Percentiles rank a stretch among this genome's conserved stretches.
These are phyloP conservation scores for Discoglossus pictus DNA, from an alignment of 2,797 vertebrate species.

Conservation along the genomic window DNA sequence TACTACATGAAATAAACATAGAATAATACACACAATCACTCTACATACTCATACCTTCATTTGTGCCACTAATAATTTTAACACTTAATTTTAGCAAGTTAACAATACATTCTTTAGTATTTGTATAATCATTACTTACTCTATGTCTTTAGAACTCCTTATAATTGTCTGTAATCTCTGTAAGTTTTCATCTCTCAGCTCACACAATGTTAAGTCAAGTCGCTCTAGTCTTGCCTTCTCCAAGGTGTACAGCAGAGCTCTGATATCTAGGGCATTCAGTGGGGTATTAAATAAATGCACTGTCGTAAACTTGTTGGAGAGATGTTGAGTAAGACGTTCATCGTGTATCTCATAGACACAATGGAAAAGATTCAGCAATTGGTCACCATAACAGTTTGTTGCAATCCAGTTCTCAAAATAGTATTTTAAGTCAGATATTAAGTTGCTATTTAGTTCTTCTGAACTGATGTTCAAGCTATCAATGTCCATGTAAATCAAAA, in stretches of 20 bases:
- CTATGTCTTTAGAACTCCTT: constrained; percentile 8
- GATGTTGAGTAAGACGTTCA: not conserved
- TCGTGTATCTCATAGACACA: constrained; percentile 43
- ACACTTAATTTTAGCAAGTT: too few species aligned
- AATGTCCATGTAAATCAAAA: constrained; percentile 10
- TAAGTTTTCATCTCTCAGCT: constrained; percentile 12
- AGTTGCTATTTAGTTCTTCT: not conserved
- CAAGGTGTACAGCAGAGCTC: constrained; percentile 20
- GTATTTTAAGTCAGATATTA: not conserved
- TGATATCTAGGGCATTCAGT: constrained; percentile 14
- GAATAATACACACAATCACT: too few species aligned
- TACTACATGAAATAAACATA: too few species aligned
- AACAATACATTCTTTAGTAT: too few species aligned
- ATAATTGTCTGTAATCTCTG: constrained; percentile 13
- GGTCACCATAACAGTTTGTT: not conserved
- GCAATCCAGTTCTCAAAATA: constrained; percentile 7
- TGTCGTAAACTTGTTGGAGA: not conserved
- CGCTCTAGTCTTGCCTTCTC: not conserved
- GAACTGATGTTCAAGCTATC: not conserved
- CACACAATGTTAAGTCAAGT: constrained; percentile 34
- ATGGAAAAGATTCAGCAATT: constrained; percentile 21
- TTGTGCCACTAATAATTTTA: too few species aligned
- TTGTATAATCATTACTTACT: constrained; percentile 19
- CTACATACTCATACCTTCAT: too few species aligned
- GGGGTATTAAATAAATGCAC: constrained; percentile 16